Conservation (phyloP, 2,113 vertebrate genomes). For the Tylochromis polylepis region DNA sequence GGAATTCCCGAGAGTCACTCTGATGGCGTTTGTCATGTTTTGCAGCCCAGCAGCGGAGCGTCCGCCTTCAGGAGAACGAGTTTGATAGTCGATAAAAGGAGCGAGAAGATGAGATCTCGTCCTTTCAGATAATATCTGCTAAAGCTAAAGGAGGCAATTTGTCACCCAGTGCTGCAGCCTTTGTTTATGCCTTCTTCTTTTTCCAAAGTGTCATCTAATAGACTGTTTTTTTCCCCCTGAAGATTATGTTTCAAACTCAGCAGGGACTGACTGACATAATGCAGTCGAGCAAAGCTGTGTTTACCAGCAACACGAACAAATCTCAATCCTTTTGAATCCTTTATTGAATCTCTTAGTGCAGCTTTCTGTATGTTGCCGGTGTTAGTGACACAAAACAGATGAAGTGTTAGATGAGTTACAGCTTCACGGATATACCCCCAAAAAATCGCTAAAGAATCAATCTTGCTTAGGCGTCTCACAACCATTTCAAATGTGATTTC, state of each 20-base stretch:
- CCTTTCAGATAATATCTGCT: conserved; percentile 17
- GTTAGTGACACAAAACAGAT: background rate
- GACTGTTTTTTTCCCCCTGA: background rate
- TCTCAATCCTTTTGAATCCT: background rate
- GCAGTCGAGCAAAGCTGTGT: background rate
- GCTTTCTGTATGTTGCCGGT: background rate
- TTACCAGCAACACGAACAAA: background rate
- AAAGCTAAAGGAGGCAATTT: conserved; percentile 17
- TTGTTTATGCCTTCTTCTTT: background rate
- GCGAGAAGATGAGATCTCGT: conserved; percentile 21
- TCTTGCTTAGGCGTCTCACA: background rate
- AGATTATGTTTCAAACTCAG: background rate
- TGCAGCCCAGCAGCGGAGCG: background rate
- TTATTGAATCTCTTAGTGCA: background rate
- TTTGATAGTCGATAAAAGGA: conserved; percentile 39
- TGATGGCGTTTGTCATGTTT: conserved; percentile 46
- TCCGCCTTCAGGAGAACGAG: background rate
- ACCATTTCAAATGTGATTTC: background rate
- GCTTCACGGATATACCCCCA: background rate
- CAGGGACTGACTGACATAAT: background rate
- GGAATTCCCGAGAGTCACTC: background rate
- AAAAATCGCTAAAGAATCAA: background rate
- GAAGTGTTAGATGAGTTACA: background rate
- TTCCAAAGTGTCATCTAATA: background rate
- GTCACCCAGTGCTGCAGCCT: conserved; percentile 1